Percentiles rank a stretch among this genome's conserved stretches.
These are phyloP conservation scores for Albula goreensis DNA, from an alignment of 2,113 vertebrate genomes.

Conservation along the genomic window DNA sequence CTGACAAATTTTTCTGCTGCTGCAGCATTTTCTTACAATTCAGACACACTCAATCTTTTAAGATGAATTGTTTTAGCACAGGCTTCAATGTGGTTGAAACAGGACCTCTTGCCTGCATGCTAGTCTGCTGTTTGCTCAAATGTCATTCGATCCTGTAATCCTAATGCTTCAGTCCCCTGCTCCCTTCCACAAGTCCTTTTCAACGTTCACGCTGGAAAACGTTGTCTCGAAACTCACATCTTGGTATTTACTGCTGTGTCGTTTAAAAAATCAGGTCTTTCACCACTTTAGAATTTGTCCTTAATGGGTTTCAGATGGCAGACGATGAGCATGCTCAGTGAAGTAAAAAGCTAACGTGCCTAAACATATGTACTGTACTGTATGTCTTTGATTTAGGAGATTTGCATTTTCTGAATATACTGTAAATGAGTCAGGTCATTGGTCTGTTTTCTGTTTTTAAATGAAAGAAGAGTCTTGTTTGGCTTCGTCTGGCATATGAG, in stretches of 20 bases:
- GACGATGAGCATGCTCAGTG: background rate
- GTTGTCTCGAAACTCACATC: background rate
- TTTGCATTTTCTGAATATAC: background rate
- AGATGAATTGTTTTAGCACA: slow-evolving; percentile 33
- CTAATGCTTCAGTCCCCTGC: background rate
- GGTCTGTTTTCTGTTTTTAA: background rate
- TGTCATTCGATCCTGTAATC: background rate
- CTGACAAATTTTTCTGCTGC: slow-evolving; percentile 38
- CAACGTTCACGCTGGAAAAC: background rate
- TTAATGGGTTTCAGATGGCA: slow-evolving; percentile 12
- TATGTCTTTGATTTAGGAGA: background rate
- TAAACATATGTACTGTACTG: background rate
- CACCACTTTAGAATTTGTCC: background rate
- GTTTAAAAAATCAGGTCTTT: background rate
- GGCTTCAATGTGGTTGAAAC: slow-evolving; percentile 1
- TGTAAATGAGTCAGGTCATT: background rate
- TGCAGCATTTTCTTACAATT: slow-evolving; percentile 39
- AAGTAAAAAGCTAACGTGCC: background rate
- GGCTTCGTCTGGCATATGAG: background rate
- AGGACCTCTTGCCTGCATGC: background rate
- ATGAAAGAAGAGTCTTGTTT: slow-evolving; percentile 2
- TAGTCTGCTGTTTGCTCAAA: background rate
- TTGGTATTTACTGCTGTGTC: background rate
- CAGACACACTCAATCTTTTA: slow-evolving; percentile 20
- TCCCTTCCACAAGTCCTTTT: background rate